Evolutionary conservation across 1,140 invertebrate genomes (phyloP), one percentile per base, ranked within the genome.

Genomic region (Metopolophium dirhodum): DNA sequence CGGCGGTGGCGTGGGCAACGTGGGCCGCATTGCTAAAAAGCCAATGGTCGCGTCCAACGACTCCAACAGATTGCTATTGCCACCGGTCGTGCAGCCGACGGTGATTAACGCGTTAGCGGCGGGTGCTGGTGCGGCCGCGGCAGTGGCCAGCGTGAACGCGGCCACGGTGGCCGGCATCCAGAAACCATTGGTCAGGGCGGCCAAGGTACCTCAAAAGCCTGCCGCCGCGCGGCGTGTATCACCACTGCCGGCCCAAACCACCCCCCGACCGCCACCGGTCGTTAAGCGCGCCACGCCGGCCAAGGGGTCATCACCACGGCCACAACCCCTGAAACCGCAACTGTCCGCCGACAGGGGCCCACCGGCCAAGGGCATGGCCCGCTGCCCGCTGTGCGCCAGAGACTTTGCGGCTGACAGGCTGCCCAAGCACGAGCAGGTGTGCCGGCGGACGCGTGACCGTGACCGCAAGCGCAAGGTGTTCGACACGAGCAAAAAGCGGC

Each of bases 381-480:
- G 93, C 9, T 94, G 93, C n/a, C 51, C 77, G 8, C 35, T 93
- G 22, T 95, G 97, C 95, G 95, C 96, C 2, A 96, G 97, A 3
- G 96, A 96, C 94, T 99, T 99, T 95, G 97, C 97, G 14, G 95
- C 96, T 11, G 98, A 99, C 94, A 96, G 98, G 3, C 95, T 99
- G 22, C 95, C 95, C 57, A 97, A 97, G 94, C 98, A 99, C 95
- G 96, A 98, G 95, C 95, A 96, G n/a, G 97, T 98, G 94, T 99
- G 98, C 95, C 94, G 95, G 54, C 98, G 98, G 94, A 96, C 97
- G 14, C 95, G 96, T 14, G 96, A 96, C 41, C 98, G 97, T 94
- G 96, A 96, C 49, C 98, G 97, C 95, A 98, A 98, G 94, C 96
- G 98, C 93, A 99, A 98, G 95, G 96, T 96, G 20, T 99, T 98